These are phyloP conservation scores for Hapalemur alaotrensis DNA, from an alignment of 2,797 vertebrate species.

Conservation along the genomic window DNA sequence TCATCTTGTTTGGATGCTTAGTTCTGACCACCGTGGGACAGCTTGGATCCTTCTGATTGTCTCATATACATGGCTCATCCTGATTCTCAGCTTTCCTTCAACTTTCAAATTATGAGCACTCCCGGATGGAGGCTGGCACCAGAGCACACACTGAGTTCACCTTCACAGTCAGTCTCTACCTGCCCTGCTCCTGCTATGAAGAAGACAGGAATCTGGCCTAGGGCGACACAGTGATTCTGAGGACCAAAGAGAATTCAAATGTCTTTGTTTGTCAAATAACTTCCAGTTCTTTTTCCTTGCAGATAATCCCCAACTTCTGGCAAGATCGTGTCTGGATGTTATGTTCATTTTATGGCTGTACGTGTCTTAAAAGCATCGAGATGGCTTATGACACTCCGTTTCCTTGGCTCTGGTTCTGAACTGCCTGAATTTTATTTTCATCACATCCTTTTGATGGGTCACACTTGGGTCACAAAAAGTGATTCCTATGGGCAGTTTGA, in stretches of 20 bases:
- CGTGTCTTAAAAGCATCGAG: background rate
- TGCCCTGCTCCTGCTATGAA: background rate
- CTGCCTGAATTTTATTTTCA: background rate
- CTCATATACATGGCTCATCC: background rate
- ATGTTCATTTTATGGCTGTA: background rate
- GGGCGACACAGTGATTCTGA: background rate
- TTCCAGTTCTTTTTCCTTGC: background rate
- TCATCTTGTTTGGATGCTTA: background rate
- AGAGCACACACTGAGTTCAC: background rate
- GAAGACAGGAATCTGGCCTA: background rate
- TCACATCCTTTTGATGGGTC: background rate
- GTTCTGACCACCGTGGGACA: background rate
- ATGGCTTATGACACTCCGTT: background rate
- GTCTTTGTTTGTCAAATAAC: background rate
- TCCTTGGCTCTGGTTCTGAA: background rate
- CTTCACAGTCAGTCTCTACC: background rate
- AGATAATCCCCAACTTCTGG: background rate
- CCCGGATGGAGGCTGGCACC: background rate
- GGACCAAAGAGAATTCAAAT: background rate
- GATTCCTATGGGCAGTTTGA: background rate
- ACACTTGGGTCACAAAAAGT: background rate
- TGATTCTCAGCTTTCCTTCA: background rate
- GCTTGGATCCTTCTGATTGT: background rate
- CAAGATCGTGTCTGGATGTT: background rate
- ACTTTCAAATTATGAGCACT: background rate